Evolutionary conservation across 2,888 invertebrate genomes (phyloP), one percentile per base, ranked within the genome.

Genomic region (Lamellibrachia satsuma): DNA sequence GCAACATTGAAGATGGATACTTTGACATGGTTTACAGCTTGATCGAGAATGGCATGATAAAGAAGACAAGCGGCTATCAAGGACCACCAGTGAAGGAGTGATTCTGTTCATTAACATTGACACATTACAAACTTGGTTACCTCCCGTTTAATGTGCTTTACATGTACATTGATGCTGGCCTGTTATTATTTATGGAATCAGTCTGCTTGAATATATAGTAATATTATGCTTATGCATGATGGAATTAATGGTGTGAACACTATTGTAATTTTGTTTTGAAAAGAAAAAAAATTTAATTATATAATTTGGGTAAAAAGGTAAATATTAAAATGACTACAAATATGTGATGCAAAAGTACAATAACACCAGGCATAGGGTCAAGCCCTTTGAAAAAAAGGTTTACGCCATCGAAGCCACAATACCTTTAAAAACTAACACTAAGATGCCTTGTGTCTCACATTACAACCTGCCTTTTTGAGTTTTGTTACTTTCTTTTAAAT

Each of bases 11-110:
- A 91, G 95, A 96, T 90, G 97, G 97, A 6, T 93, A 97, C 52
- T 95, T 97, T 92, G 97, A 97, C 93, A 97, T 97, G 97, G 97
- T 96, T 15, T 97, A 97, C 95, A 96, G 96, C 92, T 95, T 97
- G 93, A 97, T 97, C 91, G 97, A 97, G 92, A 95, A 96, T 90
- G 97, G 97, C 91, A 95, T 97, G 92, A 96, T 97, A 6, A 96
- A 96, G 94, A 96, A 96, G 92, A 94, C 95, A 22, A 95, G 95
- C 93, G 95, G 95, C 93, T 95, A 95, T 94, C 15, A 15, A 75
- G 75, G 75, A 22, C 75, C 75, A 75, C 75, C 11, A 75, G 22
- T 6, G 22, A 15, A 75, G 22, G 11, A 75, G 75, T 75, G 75
- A 75, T n/a, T 75, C 60, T 60, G 15, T 75, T 75, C 22, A 75